Base-by-base conservation (phyloP, 2,113 vertebrate genomes). In the Zeus faber region DNA sequence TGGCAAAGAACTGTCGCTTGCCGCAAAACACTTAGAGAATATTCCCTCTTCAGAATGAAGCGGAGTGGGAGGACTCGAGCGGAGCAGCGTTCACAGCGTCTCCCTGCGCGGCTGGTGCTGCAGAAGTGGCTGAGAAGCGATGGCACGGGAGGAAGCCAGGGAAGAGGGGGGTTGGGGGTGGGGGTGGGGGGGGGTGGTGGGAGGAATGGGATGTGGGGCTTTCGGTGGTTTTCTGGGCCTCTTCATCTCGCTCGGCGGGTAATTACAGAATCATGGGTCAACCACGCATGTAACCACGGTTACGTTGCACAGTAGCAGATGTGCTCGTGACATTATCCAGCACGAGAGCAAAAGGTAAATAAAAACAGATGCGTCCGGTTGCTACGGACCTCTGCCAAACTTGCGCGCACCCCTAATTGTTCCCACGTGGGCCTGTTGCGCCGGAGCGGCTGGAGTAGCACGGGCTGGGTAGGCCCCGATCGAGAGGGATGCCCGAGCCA, bases 261-360 rank as follows among this genome's bases (percentile, higher is more conserved):
- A 90, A 90, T 90, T 90, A 90, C 80, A 85, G 82, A 87, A 89
- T 89, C 84, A 89, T 72, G 77, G 88, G 85, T 88, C 87, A 88
- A 87, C 84, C 86, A 90, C 84, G 84, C 90, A 86, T 90, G 86
- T 82, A 89, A 89, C 89, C 89, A 81, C 84, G 81, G 82, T 76
- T 86, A 80, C 78, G 78, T 81, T 74, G 85, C 87, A 90, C 89
- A 89, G 89, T 90, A 90, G 90, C 90, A 90, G 88, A 90, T 90
- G 89, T 89, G 82, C 87, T 85, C 68, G 62, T 82, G 86, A 83
- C 83, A 84, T 84, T 84, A 84, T 76, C 72, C 75, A 67, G 77
- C 71, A 45, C 77, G 78, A 83, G 82, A 78, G 81, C 72, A 72
- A 82, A 88, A 87, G 84, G 87, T 88, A 90, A 91, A 91, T 85